Evolutionary conservation across 2,113 vertebrate genomes (phyloP), one percentile per base, ranked within the genome.

Genomic region (Rostratula benghalensis): DNA sequence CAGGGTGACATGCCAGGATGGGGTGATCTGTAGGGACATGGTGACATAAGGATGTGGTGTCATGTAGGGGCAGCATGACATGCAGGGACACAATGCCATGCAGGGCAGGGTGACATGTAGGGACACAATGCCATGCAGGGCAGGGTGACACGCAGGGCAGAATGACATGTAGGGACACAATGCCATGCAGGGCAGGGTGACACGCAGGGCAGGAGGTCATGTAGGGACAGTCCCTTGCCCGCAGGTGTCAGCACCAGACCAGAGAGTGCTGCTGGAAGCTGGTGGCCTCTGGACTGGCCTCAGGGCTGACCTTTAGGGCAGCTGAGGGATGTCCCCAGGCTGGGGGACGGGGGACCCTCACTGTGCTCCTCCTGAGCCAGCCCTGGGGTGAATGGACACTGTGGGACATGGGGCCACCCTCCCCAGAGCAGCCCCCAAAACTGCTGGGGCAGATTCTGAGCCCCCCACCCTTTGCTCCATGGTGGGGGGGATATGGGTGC

Each of bases 221-320:
- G 31, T 0, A 41, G 50, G 79, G 54, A 74, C 28, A 0, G 37
- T 53, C 48, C 64, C 59, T 93, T 4, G 3, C 81, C 90, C 46
- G 2, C 84, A 74, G 87, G 69, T 69, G 94, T 95, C 92, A 93
- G 87, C 92, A 94, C 18, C 8, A 9, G 31, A 13, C n/a, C 21
- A 4, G n/a, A 9, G 20, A 9, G 3, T 1, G 15, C 39, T 31
- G 65, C 23, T 21, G 41, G 33, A 48, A 74, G 60, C 79, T 23
- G 1, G 11, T 16, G 82, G 24, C 57, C 30, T 37, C 30, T 33
- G 85, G 7, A 31, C 56, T 69, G 76, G 20, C 67, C 73, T 71
- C 0, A 0, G 67, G 59, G 8, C 43, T 63, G n/a, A 51, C 14
- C 35, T n/a, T 45, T 0, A 0, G 54, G 54, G 31, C 14, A 27